Evolutionary conservation across 2,888 invertebrate genomes (phyloP).

Genomic region (Lycocerus yunnanus): DNA sequence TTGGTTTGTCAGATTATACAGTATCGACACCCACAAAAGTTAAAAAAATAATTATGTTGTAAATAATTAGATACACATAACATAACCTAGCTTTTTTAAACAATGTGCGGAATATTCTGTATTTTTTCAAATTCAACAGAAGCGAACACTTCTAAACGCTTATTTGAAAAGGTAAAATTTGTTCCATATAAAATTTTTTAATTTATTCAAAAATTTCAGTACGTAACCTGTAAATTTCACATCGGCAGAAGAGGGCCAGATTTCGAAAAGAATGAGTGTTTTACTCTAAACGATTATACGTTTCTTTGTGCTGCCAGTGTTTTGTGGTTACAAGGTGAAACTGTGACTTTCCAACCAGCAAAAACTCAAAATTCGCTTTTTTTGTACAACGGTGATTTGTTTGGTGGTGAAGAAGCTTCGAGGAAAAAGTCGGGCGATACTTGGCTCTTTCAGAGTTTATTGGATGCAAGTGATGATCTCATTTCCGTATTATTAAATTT

Average conservation of each 20-base stretch:
- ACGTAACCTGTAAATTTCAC: conserved; percentile 40
- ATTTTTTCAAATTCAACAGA: background rate
- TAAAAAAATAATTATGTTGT: too few relatives aligned
- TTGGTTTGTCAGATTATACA: too few relatives aligned
- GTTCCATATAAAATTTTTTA: background rate
- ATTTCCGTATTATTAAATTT: conserved; percentile 60
- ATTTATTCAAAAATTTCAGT: conserved; percentile 38
- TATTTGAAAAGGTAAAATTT: background rate
- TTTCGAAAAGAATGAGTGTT: conserved; percentile 36
- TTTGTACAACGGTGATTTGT: conserved; percentile 91
- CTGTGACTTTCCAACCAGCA: conserved; percentile 70
- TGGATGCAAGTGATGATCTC: conserved; percentile 47
- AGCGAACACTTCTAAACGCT: background rate
- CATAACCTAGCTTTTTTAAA: conserved; percentile 7
- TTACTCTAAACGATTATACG: conserved; percentile 31
- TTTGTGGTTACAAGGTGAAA: conserved; percentile 82
- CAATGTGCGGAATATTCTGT: conserved; percentile 27
- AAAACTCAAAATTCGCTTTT: conserved; percentile 66
- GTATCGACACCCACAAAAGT: too few relatives aligned
- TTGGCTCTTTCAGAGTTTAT: conserved; percentile 55
- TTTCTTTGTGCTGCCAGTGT: conserved; percentile 61
- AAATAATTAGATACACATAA: background rate
- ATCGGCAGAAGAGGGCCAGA: conserved; percentile 66
- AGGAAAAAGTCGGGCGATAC: conserved; percentile 60
- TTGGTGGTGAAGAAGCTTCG: conserved; percentile 57